These are phyloP conservation scores for Sebastes wilsoni DNA, from an alignment of 2,797 vertebrate genomes.

Conservation along the genomic window DNA sequence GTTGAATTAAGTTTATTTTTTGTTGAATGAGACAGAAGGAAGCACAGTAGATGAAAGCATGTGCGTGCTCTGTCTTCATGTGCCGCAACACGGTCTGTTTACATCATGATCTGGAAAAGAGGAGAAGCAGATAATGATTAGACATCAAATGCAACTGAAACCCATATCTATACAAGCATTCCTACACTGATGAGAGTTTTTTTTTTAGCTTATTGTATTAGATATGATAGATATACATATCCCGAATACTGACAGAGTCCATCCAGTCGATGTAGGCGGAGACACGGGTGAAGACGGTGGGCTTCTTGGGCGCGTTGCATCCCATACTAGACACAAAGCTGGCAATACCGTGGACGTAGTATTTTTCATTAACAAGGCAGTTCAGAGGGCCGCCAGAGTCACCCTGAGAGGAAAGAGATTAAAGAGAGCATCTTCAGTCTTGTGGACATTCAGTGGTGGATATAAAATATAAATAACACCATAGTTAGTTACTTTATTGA, in stretches of 20 bases:
- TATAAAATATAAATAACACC: neutral
- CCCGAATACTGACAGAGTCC: conserved; percentile 58
- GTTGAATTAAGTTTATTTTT: conserved; percentile 50
- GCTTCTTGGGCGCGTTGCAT: conserved; percentile 82
- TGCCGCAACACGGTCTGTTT: conserved; percentile 12
- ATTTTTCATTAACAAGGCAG: conserved; percentile 79
- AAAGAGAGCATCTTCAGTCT: neutral
- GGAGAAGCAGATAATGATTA: neutral
- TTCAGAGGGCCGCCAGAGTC: conserved; percentile 90
- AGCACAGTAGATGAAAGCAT: neutral
- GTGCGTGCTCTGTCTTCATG: neutral
- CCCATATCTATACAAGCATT: neutral
- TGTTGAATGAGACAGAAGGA: neutral
- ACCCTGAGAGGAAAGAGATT: conserved; percentile 70
- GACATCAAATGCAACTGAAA: neutral
- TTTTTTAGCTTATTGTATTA: neutral
- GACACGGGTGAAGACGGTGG: conserved; percentile 90
- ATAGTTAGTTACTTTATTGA: too few relatives aligned
- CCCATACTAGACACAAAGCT: conserved; percentile 86
- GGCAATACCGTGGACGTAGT: conserved; percentile 84
- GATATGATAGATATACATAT: neutral
- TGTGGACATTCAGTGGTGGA: neutral
- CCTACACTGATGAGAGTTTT: neutral
- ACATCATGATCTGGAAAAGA: conserved; percentile 59
- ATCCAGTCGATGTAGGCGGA: conserved; percentile 89